phyloP scores from a whole-genome alignment of 2,113 vertebrate species.

The Aleadryas rufinucha region DNA sequence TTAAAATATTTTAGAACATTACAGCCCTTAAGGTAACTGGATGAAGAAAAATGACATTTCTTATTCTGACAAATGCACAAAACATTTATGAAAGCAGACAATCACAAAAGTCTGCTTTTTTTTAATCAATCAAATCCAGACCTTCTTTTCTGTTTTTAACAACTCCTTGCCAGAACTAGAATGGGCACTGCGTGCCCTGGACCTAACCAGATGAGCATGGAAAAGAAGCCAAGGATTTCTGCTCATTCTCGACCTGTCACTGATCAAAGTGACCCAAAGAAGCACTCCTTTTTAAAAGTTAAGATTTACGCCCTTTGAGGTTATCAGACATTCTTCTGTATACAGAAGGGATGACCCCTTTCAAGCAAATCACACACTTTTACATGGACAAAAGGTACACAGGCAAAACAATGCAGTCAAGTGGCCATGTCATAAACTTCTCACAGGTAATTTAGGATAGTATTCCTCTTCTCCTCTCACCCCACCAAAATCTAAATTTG shows the following conservation, averaged over 20 bases:
- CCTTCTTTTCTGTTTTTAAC: constrained; percentile 56
- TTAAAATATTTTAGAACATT: constrained; percentile 54
- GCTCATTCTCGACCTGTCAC: constrained; percentile 87
- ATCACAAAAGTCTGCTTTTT: constrained; percentile 26
- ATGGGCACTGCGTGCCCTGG: constrained; percentile 47
- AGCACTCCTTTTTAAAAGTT: constrained; percentile 78
- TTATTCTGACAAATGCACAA: constrained; percentile 52
- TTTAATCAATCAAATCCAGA: constrained; percentile 56
- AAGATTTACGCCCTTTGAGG: constrained; percentile 68
- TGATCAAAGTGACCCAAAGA: constrained; percentile 85
- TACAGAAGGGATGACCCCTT: constrained; percentile 47
- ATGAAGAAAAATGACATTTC: constrained; percentile 56
- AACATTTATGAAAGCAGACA: constrained; percentile 59
- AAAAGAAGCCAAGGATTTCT: constrained; percentile 75
- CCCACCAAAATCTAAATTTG: constrained; percentile 2
- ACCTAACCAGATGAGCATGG: constrained; percentile 54
- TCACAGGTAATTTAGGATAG: constrained; percentile 40
- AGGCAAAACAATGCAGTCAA: constrained; percentile 48
- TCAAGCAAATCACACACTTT: constrained; percentile 42
- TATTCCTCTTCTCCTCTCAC: background rate
- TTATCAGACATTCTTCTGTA: constrained; percentile 71
- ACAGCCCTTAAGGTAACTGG: constrained; percentile 36
- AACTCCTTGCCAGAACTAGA: constrained; percentile 52
- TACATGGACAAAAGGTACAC: constrained; percentile 21
- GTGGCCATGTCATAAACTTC: constrained; percentile 42